Conservation (phyloP, 2,797 vertebrate genomes). For the Threskiornis aethiopicus region DNA sequence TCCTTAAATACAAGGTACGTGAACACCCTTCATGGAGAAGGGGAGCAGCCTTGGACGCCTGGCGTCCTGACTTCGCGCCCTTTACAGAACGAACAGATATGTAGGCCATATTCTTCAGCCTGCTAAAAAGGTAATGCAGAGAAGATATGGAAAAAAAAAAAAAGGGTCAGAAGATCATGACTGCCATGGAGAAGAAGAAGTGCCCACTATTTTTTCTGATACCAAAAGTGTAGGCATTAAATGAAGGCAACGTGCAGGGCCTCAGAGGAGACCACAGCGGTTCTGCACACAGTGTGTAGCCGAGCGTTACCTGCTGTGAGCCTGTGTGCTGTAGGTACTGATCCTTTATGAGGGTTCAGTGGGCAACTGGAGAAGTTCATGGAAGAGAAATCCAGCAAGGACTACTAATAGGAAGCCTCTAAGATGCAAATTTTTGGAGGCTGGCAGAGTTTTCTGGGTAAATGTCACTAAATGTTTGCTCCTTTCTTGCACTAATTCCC, state of each 20-base stretch:
- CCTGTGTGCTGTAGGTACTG: rapidly evolving
- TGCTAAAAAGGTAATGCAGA: neutral
- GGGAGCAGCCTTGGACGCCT: neutral
- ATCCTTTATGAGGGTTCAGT: neutral
- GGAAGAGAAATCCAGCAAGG: neutral
- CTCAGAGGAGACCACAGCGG: rapidly evolving
- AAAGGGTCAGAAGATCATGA: neutral
- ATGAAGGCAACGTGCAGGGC: neutral
- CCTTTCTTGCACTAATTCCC: neutral
- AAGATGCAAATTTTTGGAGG: neutral
- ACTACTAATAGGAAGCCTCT: neutral
- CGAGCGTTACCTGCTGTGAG: rapidly evolving
- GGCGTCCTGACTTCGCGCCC: neutral
- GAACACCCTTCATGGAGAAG: neutral
- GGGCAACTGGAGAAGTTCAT: neutral
- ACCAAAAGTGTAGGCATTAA: neutral
- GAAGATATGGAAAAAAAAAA: neutral
- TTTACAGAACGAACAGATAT: neutral
- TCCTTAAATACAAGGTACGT: neutral
- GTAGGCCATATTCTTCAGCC: neutral
- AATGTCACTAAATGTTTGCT: neutral
- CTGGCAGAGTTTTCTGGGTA: neutral
- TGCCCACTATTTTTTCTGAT: neutral
- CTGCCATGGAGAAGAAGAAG: neutral
- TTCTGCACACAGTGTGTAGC: rapidly evolving